phyloP scores from a whole-genome alignment of 1,140 invertebrate species.

The Hylaeus anthracinus region DNA sequence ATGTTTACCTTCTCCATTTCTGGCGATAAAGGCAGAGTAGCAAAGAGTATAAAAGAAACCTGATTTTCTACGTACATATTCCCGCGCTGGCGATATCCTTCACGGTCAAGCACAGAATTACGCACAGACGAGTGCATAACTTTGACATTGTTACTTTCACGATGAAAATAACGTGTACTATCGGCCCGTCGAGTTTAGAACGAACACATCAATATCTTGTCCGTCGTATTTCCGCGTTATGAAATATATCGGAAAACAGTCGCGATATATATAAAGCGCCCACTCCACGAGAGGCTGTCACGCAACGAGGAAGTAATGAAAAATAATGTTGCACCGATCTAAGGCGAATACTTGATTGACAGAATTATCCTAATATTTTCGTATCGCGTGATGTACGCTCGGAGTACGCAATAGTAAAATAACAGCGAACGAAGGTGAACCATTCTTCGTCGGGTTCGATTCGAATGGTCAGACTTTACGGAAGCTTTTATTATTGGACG shows the following conservation, averaged over 20 bases:
- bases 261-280: slow-evolving; percentile 18
- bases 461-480: too few relatives aligned
- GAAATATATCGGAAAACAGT: slow-evolving; percentile 3
- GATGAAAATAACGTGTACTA: not conserved
- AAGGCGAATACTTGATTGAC: not conserved
- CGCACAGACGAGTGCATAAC: not conserved
- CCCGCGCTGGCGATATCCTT: too few relatives aligned
- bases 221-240: not conserved
- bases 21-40: not conserved
- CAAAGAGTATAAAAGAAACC: not conserved
- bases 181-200: too few relatives aligned
- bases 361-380: not conserved
- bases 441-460: not conserved
- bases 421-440: not conserved
- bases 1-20: too few relatives aligned
- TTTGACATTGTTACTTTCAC: slow-evolving; percentile 1
- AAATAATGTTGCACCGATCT: not conserved
- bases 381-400: not conserved
- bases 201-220: not conserved
- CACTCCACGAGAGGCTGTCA: not conserved
- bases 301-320: not conserved
- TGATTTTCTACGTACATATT: slow-evolving; percentile 16
- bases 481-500: too few relatives aligned
- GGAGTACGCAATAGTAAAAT: not conserved
- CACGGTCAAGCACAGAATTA: not conserved